phyloP scores from a whole-genome alignment of 2,888 invertebrate genomes.

The Dioctria rufipes region DNA sequence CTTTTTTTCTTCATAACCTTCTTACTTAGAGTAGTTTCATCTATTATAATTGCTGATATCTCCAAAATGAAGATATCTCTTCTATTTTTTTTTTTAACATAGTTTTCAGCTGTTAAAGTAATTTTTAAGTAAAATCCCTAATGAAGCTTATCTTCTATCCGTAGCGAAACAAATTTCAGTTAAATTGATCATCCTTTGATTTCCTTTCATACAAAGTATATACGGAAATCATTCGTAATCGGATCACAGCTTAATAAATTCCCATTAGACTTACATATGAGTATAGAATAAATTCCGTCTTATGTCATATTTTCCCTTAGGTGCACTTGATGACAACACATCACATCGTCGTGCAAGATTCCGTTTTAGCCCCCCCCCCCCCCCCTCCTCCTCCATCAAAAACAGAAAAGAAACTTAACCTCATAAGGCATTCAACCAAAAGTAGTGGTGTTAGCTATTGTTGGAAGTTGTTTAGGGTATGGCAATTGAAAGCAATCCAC shows the following conservation, averaged over 20 bases:
- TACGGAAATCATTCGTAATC: constrained; percentile 32
- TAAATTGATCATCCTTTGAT: background rate
- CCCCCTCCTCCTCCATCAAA: background rate
- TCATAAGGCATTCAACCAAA: constrained; percentile 41
- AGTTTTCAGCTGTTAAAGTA: too few relatives aligned
- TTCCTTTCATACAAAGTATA: constrained; percentile 17
- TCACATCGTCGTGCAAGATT: too few relatives aligned
- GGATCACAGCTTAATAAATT: constrained; percentile 46
- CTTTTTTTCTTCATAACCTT: too few relatives aligned
- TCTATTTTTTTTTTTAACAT: too few relatives aligned
- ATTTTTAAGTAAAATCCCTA: too few relatives aligned
- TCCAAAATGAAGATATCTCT: too few relatives aligned
- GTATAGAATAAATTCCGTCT: constrained; percentile 39
- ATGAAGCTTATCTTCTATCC: too few relatives aligned
- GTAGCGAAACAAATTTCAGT: too few relatives aligned
- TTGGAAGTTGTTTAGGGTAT: background rate
- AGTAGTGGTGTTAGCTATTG: constrained; percentile 6
- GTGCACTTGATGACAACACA: constrained; percentile 1
- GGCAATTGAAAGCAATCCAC: background rate
- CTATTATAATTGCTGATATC: too few relatives aligned
- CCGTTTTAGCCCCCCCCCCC: background rate
- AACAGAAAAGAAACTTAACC: constrained; percentile 15
- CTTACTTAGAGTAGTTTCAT: too few relatives aligned
- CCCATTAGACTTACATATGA: constrained; percentile 32
- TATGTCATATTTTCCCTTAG: constrained; percentile 28